Evolutionary conservation across 92 coral and sea anemone genomes (phyloP).

Genomic region (Siderastrea radians): DNA sequence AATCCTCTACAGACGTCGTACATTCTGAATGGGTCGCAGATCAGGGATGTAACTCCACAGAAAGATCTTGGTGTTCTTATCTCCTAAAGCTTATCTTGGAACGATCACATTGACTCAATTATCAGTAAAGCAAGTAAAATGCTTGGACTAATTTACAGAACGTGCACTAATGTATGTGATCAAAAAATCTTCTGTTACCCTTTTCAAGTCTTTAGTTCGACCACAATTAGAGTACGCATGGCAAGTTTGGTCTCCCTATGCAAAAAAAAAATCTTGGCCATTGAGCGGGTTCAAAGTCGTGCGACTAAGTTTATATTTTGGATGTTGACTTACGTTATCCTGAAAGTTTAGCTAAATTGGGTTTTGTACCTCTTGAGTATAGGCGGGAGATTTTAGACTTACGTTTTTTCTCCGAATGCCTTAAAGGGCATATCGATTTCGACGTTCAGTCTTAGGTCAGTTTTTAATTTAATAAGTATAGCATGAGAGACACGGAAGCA

Average conservation of each 20-base stretch:
- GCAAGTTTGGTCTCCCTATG: constrained; percentile 18
- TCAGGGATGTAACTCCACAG: constrained; percentile 24
- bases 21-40: constrained; percentile 9
- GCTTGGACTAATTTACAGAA: constrained; percentile 55
- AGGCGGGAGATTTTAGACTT: constrained; percentile 57
- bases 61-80: constrained; percentile 46
- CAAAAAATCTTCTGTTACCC: constrained; percentile 15
- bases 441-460: constrained; percentile 10
- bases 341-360: constrained; percentile 38
- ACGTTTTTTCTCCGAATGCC: constrained; percentile 37
- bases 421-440: constrained; percentile 15
- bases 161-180: constrained; percentile 47
- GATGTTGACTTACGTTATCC: constrained; percentile 40
- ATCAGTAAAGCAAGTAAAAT: constrained; percentile 43
- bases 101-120: constrained; percentile 41
- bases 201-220: constrained; percentile 46
- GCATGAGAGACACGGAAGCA: constrained; percentile 8
- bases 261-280: constrained; percentile 20
- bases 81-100: constrained; percentile 25
- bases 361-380: constrained; percentile 43
- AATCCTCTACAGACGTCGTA: constrained; percentile 13
- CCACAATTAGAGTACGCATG: constrained; percentile 46
- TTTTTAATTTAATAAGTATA: background rate
- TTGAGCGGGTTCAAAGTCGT: constrained; percentile 59
- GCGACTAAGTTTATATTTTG: constrained; percentile 45